Percentiles rank a stretch among this genome's conserved stretches.
phyloP scores from a whole-genome alignment of 2,888 invertebrate genomes.

The Bombylius major region DNA sequence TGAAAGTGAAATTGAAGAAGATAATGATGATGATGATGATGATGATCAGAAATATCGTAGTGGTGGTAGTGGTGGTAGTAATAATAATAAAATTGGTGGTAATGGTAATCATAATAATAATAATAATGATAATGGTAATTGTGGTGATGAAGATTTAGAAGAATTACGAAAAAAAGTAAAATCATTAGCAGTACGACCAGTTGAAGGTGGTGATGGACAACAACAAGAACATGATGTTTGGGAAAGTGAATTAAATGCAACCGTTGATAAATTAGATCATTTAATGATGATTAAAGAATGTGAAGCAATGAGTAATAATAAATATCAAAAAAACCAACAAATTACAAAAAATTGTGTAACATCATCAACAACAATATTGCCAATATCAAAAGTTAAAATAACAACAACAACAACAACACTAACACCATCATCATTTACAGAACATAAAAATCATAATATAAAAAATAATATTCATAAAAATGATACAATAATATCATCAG shows the following conservation, averaged over 20 bases:
- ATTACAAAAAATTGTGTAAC: not conserved
- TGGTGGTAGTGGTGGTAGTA: constrained; percentile 14
- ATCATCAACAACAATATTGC: not conserved
- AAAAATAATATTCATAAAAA: too few species aligned
- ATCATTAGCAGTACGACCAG: constrained; percentile 59
- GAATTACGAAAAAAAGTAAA: constrained; percentile 55
- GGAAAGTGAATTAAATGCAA: constrained; percentile 64
- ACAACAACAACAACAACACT: not conserved
- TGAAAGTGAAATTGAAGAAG: constrained; percentile 17
- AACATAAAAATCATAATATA: too few species aligned
- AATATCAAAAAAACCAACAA: constrained; percentile 1
- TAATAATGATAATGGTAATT: constrained; percentile 28
- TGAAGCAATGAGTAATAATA: constrained; percentile 16
- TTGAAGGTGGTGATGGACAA: constrained; percentile 58
- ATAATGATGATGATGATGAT: constrained; percentile 21
- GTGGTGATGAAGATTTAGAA: constrained; percentile 45
- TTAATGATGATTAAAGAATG: constrained; percentile 52
- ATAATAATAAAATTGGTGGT: not conserved
- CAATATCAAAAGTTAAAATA: not conserved
- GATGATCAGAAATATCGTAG: constrained; percentile 19
- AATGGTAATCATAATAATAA: too few species aligned
- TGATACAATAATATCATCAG: not conserved
- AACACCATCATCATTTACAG: not conserved
- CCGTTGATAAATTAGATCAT: constrained; percentile 64
- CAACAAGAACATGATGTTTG: constrained; percentile 49